Evolutionary conservation across 23 tunicate genomes (phyloP), one percentile per base, ranked within the genome.

Genomic region (Corella eumyota): DNA sequence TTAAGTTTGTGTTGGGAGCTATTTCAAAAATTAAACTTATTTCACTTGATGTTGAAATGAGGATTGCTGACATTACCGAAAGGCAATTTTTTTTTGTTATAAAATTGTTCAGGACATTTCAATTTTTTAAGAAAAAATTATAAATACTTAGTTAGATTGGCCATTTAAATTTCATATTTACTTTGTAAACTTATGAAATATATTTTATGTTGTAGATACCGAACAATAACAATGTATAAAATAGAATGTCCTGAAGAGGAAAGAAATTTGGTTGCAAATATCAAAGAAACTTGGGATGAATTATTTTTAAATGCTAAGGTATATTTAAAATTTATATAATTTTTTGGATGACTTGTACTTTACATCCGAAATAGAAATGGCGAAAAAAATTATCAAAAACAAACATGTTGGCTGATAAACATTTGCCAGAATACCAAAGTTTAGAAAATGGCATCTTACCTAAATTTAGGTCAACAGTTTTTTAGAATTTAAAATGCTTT

Each of bases 211-310:
- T 19, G n/a, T 40, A 88, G 96, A 34, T 90, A 90, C 45, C 83
- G 97, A 32, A 90, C 97, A 0, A 65, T 90, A 26, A 64, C 50
- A 32, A 75, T 80, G 85, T 80, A 90, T 70, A 58, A 81, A 26
- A 75, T 80, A 26, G 97, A 80, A 64, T 65, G 58, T 27, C 58
- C 90, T 7, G 69, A 74, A 19, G 84, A 80, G 34, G 97, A 90
- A 59, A 32, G 28, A 30, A 70, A 74, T 26, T 44, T 90, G 21
- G 84, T 83, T 45, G 59, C 71, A 17, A 49, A 62, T n/a, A 90
- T 90, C 19, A 80, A 70, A 70, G 74, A 80, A 60, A 75, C 69
- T 4, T 90, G 97, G 97, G 97, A 80, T 56, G 97, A 81, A 36
- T 52, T 88, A n/a, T 79, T 88, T 49, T 34, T 72, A 2, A 73